Evolutionary conservation across 2,888 invertebrate species (phyloP), one percentile per base, ranked within the genome.

Genomic region (Theretra japonica): DNA sequence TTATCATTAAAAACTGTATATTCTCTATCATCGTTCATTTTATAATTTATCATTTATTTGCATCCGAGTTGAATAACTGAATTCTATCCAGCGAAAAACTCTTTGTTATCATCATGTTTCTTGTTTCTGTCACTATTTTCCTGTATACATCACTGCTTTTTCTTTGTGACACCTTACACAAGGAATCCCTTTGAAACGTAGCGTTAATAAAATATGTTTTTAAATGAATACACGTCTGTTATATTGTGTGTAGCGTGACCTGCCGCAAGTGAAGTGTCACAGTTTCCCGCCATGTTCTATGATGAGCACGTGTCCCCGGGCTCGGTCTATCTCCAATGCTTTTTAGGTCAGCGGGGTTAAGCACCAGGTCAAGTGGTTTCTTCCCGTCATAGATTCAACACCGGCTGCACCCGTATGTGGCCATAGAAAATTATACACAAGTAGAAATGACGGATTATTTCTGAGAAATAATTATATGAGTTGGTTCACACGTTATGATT

Each of bases 271-370:
- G 15, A n/a, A 41, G 33, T 62, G 33, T n/a, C 11, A 7, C 41
- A 41, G 21, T 33, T n/a, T 15, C 41, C 41, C 21, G 8, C 48
- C 21, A 41, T 41, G 65, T 48, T 48, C 41, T 21, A 48, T 65
- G 65, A 65, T 65, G 65, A 48, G 65, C 65, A 65, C 6, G 17
- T 25, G 41, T 48, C 65, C 65, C 48, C 48, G 23, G 65, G 65
- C 65, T 15, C 41, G 48, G 21, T 2, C 41, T 65, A 41, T 65
- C 65, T 65, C 65, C 65, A 65, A 65, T 48, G 23, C 41, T 65
- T 65, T 65, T 65, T 65, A 65, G 65, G 65, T 65, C 65, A 65
- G 48, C 65, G 65, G 65, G 65, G 65, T 65, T 65, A 65, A 65
- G 65, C 41, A 65, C 23, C 65, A 48, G 65, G 65, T 65, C 65